Evolutionary conservation across 2,888 invertebrate genomes (phyloP).

Genomic region (Rhagophthalmus giganteus): DNA sequence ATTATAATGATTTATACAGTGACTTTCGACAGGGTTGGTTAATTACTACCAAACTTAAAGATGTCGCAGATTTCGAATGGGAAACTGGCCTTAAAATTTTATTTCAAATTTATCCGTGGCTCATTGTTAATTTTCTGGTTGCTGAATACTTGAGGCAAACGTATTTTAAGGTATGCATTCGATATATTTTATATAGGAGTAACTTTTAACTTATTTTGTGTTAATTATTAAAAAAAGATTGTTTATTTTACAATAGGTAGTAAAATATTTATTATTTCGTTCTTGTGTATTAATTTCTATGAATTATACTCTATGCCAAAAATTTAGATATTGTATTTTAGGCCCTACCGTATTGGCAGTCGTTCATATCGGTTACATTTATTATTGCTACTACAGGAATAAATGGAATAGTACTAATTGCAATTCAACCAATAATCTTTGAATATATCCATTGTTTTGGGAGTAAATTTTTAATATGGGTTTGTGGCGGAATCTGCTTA

Average conservation of each 20-base stretch:
- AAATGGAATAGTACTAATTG: conserved; percentile 35
- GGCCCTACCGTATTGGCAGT: conserved; percentile 61
- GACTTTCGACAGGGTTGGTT: conserved; percentile 65
- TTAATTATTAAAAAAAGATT: too few relatives aligned
- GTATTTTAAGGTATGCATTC: conserved; percentile 34
- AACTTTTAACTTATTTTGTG: too few relatives aligned
- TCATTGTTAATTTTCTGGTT: conserved; percentile 60
- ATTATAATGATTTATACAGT: conserved; percentile 52
- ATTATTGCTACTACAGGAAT: conserved; percentile 43
- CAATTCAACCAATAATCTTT: conserved; percentile 61
- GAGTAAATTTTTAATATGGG: conserved; percentile 61
- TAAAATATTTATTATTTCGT: not conserved
- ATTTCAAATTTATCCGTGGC: conserved; percentile 59
- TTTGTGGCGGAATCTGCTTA: conserved; percentile 58
- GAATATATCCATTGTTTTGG: conserved; percentile 57
- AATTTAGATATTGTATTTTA: conserved; percentile 40
- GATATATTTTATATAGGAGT: not conserved
- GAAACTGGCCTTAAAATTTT: conserved; percentile 63
- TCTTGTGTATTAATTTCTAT: not conserved
- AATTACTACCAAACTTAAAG: conserved; percentile 61
- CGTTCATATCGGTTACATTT: conserved; percentile 57
- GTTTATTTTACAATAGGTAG: not conserved
- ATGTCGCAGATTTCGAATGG: conserved; percentile 75
- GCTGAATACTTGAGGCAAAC: conserved; percentile 58
- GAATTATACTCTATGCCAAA: not conserved